Evolutionary conservation across 2,888 invertebrate genomes (phyloP), one percentile per base, ranked within the genome.

Genomic region (Noctua comes): DNA sequence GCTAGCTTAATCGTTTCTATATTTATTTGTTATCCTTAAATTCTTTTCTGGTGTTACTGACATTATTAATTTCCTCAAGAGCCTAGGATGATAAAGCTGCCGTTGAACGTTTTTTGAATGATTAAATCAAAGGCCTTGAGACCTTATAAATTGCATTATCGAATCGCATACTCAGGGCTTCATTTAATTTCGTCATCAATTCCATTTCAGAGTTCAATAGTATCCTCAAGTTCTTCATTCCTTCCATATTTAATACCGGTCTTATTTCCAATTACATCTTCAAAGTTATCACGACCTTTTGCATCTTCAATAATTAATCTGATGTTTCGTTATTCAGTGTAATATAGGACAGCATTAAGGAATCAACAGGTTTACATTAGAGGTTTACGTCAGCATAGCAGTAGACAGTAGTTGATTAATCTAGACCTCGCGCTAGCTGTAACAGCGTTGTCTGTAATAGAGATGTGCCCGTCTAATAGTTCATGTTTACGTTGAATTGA

Each of bases 331-430:
- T 78, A 83, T 77, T 77, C 70, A 68, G 82, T 70, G 46, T 70
- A 62, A 80, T 68, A 62, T 70, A 54, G 66, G 59, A 54, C 70
- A 59, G 27, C 77, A 71, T 80, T 68, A 81, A 48, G 68, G 86
- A 75, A 70, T 86, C 86, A 86, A 86, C 84, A 86, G 76, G 84
- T 83, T 76, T 74, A 83, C 68, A 86, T 71, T 83, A 79, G 68
- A 59, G 71, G 79, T 83, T 68, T 79, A 84, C 83, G 73, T 83
- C 84, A 83, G 76, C 83, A 79, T 76, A 27, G 65, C 76, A 66
- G 71, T 82, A 79, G 83, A 79, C 76, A 78, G 73, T 71, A 48
- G 27, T 74, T 77, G 80, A 85, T 83, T 83, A 85, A 86, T 85
- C 72, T 83, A 66, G 73, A 74, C 31, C 51, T 78, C 46, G 46